A percentile compares a stretch with the other conserved stretches of the same genome.
phyloP scores from a whole-genome alignment of 2,888 invertebrate species.

The Cremastinae sp. region DNA sequence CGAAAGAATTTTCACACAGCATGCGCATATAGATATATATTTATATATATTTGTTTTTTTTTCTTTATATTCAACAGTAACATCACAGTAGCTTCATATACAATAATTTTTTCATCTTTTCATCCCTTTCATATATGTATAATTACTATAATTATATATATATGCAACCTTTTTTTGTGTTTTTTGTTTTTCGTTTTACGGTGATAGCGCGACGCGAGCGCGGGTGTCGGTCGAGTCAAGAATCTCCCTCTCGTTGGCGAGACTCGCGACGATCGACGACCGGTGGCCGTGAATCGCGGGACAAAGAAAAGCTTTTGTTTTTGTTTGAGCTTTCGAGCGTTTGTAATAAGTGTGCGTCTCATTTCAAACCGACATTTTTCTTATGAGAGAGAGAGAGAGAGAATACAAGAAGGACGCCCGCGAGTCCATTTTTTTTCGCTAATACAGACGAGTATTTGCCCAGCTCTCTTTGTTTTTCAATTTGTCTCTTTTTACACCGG shows the following conservation, averaged over 20 bases:
- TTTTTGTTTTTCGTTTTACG: conserved; percentile 66
- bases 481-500: conserved; percentile 1
- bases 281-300: not conserved
- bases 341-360: too few relatives aligned
- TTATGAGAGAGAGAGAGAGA: not conserved
- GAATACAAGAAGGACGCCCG: not conserved
- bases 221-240: conserved; percentile 10
- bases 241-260: not conserved
- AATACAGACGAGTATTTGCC: not conserved
- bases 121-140: conserved; percentile 43
- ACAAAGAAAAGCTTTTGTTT: too few relatives aligned
- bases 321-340: too few relatives aligned
- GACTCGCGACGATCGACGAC: not conserved
- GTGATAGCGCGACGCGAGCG: conserved; percentile 69
- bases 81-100: conserved; percentile 80
- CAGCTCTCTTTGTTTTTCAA: not conserved
- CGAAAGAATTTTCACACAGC: too few relatives aligned
- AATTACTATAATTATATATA: conserved; percentile 68
- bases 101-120: conserved; percentile 73
- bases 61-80: conserved; percentile 78
- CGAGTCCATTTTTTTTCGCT: not conserved
- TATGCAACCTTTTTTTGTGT: conserved; percentile 65
- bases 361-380: too few relatives aligned
- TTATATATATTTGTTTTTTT: conserved; percentile 69
- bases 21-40: conserved; percentile 64